These are phyloP conservation scores for Astreopora myriophthalma DNA, from an alignment of 64 coral and sea anemone species.

Conservation along the genomic window DNA sequence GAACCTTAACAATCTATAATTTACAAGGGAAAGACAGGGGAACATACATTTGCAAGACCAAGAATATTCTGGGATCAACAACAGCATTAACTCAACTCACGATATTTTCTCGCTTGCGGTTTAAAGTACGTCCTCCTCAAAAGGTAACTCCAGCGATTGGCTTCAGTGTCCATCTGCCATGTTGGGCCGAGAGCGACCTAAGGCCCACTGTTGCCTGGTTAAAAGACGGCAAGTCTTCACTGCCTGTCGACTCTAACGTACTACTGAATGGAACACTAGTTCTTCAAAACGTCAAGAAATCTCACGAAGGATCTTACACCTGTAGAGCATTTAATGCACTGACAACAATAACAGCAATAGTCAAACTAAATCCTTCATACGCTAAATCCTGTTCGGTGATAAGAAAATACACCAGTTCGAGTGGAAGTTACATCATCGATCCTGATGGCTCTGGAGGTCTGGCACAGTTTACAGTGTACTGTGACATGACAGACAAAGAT, in stretches of 20 bases:
- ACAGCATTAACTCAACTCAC: neutral
- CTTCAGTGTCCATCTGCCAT: neutral
- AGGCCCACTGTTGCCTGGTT: slow-evolving; percentile 31
- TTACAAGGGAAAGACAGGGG: neutral
- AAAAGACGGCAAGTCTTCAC: neutral
- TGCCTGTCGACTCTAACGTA: no score
- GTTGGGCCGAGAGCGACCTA: slow-evolving; percentile 24
- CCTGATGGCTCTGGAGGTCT: slow-evolving; percentile 6
- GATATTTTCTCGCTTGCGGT: neutral
- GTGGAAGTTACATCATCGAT: slow-evolving; percentile 37
- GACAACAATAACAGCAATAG: no score
- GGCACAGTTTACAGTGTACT: slow-evolving; percentile 33
- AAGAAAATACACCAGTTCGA: no score
- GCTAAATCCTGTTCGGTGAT: no score
- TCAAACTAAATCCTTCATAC: no score
- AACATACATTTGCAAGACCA: slow-evolving; percentile 27
- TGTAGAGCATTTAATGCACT: no score
- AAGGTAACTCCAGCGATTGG: neutral
- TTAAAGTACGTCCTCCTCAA: slow-evolving; percentile 9
- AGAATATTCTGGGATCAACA: slow-evolving; percentile 33
- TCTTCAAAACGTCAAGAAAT: no score
- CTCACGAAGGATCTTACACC: no score
- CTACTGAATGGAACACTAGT: no score
- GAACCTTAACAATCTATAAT: neutral
- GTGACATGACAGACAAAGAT: slow-evolving; percentile 46